Evolutionary conservation across 2,888 invertebrate genomes (phyloP), one percentile per base, ranked within the genome.

Genomic region (Sphaerolaimus hirsutus): DNA sequence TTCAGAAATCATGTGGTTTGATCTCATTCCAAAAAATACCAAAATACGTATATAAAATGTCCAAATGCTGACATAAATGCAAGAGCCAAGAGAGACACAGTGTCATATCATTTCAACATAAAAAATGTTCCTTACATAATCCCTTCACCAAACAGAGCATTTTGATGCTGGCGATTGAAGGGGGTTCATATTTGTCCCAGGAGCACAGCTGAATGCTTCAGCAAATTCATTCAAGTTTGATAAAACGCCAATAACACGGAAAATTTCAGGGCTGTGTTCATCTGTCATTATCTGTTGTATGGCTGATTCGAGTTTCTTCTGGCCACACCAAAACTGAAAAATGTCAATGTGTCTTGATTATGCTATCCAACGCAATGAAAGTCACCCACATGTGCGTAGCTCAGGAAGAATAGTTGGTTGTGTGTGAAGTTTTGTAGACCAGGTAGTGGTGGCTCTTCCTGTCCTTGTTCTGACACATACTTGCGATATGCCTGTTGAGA

Each of bases 211-310:
- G 69, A 77, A 89, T 57, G 84, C 86, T 49, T 71, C 69, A n/a
- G 87, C 74, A 66, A 69, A 87, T 61, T 86, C 86, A n/a, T 63
- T 73, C 63, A 83, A 83, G 67, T 91, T 91, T 49, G 83, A 79
- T 2, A 55, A 48, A 7, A 53, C 53, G 17, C 49, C 52, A 41
- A 52, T 52, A n/a, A 52, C 68, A 65, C 68, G 63, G 63, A 76
- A 83, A 58, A 78, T 77, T 1, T 84, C 78, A 0, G 84, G 81
- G 17, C 82, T 78, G 63, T 91, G 91, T 23, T 83, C 77, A 64
- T 89, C 89, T 61, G 86, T 87, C 60, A 86, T 79, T 54, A 89
- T 78, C 65, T 84, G 54, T 29, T 53, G 53, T 2, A 55, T 43
- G 10, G 53, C 45, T 2, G 53, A 53, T n/a, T 47, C 50, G 23